Evolutionary conservation across 2,797 vertebrate species (phyloP), one percentile per base, ranked within the genome.

Genomic region (Mastacembelus armatus): DNA sequence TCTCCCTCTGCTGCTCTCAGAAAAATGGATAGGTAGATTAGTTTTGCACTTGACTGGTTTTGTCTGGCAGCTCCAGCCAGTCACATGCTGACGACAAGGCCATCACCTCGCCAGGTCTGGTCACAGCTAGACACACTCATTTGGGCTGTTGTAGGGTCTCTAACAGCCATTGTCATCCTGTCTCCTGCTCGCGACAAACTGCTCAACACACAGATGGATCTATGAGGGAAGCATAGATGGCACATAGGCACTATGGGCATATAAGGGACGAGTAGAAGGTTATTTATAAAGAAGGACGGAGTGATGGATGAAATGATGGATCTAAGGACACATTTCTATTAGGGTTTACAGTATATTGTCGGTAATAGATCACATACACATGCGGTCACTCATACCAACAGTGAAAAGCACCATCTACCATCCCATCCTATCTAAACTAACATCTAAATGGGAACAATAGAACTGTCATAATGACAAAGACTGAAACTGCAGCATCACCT

Each of bases 1-100:
- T 70, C 69, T 79, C 78, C 77, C 80, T 81, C 67, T 66, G 80
- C 75, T 51, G 79, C 80, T 59, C 88, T 82, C 74, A 76, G 77
- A 88, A 85, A 90, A 91, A 91, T 85, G 73, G 85, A 85, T 77
- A 75, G 81, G 87, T 85, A 87, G 88, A 92, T 92, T 88, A 86
- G 86, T 85, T 91, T 90, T 88, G 83, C 90, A 85, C 86, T 86
- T 85, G 73, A 82, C 83, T 89, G 87, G 81, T 81, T 91, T 77
- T 58, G 85, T 87, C 82, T 88, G 87, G 85, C 79, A 85, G 85
- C 70, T 33, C 30, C 19, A 69, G 79, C 49, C 56, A 27, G 60
- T 84, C 80, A 84, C 77, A 76, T 4, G 27, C 60, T 61, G 75
- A 64, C 49, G 69, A 77, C 72, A 58, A 39, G 77, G 78, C 80